Evolutionary conservation across 64 coral and sea anemone species (phyloP).

Genomic region (Hydrozoanthus tunicans): DNA sequence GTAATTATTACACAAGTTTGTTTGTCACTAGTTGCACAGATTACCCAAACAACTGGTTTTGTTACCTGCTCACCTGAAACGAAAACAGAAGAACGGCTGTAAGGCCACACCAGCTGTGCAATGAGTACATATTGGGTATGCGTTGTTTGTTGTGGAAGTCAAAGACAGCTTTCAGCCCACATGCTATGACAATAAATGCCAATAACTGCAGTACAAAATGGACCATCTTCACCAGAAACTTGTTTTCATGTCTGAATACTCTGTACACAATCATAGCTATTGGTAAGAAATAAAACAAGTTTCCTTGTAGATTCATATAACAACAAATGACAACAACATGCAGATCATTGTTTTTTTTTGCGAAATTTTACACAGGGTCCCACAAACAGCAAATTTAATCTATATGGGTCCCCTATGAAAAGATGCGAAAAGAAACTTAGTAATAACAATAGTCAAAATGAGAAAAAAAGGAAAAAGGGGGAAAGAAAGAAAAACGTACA

Average conservation of each 20-base stretch:
- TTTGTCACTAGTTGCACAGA: too few relatives aligned
- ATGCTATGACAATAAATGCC: constrained; percentile 71
- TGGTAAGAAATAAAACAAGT: constrained; percentile 23
- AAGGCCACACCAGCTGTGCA: constrained; percentile 94
- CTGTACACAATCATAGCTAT: constrained; percentile 98
- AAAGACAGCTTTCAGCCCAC: constrained; percentile 94
- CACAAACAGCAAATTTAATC: too few relatives aligned
- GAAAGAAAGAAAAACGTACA: too few relatives aligned
- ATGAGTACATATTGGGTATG: constrained; percentile 79
- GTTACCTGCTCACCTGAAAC: constrained; percentile 60
- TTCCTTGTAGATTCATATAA: too few relatives aligned
- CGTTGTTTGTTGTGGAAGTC: constrained; percentile 81
- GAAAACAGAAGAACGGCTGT: constrained; percentile 70
- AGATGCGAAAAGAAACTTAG: too few relatives aligned
- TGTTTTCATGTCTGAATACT: constrained; percentile 88
- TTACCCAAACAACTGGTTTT: neutral
- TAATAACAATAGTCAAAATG: too few relatives aligned
- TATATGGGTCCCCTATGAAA: too few relatives aligned
- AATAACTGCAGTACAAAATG: constrained; percentile 89
- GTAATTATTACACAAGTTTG: too few relatives aligned
- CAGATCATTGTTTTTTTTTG: too few relatives aligned
- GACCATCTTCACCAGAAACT: constrained; percentile 78
- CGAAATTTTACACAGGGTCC: too few relatives aligned
- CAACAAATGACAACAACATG: too few relatives aligned
- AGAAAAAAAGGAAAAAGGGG: too few relatives aligned